These are phyloP conservation scores for Pandemis cinnamomeana DNA, from an alignment of 2,888 invertebrate genomes.

Conservation along the genomic window DNA sequence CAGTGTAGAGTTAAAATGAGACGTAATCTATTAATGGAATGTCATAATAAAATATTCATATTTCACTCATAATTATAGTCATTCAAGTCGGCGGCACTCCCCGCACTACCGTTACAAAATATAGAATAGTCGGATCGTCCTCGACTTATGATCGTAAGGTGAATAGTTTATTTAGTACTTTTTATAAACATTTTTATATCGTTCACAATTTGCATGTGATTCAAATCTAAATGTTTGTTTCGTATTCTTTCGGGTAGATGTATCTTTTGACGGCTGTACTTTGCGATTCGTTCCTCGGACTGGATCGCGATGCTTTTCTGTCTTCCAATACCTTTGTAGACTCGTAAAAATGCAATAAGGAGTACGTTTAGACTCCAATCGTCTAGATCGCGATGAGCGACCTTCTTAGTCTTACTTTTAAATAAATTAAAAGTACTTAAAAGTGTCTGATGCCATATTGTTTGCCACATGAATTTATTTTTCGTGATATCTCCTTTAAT, in stretches of 20 bases:
- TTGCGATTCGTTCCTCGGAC: slow-evolving; percentile 60
- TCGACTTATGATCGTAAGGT: too few relatives aligned
- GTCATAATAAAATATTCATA: too few relatives aligned
- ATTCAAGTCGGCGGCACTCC: too few relatives aligned
- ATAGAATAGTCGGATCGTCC: too few relatives aligned
- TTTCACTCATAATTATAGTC: too few relatives aligned
- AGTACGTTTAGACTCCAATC: slow-evolving; percentile 50
- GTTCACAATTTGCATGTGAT: too few relatives aligned
- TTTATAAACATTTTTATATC: too few relatives aligned
- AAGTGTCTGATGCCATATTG: slow-evolving; percentile 81
- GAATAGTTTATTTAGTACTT: too few relatives aligned
- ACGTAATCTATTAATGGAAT: too few relatives aligned
- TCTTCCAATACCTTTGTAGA: slow-evolving; percentile 77
- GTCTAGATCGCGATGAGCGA: slow-evolving; percentile 48
- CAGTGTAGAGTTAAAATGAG: too few relatives aligned
- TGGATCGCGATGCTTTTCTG: slow-evolving; percentile 81
- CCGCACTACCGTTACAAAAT: too few relatives aligned
- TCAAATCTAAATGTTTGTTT: too few relatives aligned
- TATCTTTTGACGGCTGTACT: slow-evolving; percentile 5
- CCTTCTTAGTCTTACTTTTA: slow-evolving; percentile 57
- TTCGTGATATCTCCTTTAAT: slow-evolving; percentile 79
- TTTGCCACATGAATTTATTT: slow-evolving; percentile 81
- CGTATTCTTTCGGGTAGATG: not conserved
- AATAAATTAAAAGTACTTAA: slow-evolving; percentile 76
- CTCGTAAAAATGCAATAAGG: slow-evolving; percentile 58